Percentiles rank a stretch among this genome's conserved stretches.
Conservation (phyloP, 2,113 vertebrate species). For the Barbus barbus region DNA sequence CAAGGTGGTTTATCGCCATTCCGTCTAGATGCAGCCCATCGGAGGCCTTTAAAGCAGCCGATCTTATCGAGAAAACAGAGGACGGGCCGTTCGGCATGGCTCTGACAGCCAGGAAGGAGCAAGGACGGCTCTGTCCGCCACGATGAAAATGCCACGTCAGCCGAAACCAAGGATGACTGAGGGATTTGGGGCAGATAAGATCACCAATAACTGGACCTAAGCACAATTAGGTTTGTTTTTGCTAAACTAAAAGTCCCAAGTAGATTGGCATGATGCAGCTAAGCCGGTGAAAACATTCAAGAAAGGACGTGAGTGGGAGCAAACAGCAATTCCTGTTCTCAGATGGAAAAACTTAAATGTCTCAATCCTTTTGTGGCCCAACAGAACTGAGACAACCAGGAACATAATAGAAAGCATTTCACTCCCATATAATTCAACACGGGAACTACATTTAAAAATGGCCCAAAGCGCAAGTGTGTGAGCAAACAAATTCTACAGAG, state of each 20-base stretch:
- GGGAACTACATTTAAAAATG: neutral
- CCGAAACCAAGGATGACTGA: conserved; percentile 24
- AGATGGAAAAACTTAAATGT: conserved; percentile 2
- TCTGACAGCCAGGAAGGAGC: conserved; percentile 15
- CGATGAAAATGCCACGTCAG: conserved; percentile 6
- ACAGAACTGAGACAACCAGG: neutral
- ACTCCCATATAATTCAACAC: neutral
- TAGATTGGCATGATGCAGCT: neutral
- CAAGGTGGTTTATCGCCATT: conserved; percentile 50
- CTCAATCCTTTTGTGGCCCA: conserved; percentile 2
- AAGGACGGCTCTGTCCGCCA: conserved; percentile 3
- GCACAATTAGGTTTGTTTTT: conserved; percentile 24
- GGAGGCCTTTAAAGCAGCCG: conserved; percentile 42
- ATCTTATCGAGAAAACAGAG: conserved; percentile 46
- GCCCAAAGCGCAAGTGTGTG: neutral
- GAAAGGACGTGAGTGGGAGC: neutral
- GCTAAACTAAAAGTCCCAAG: conserved; percentile 17
- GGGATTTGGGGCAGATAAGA: conserved; percentile 35
- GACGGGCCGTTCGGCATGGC: conserved; percentile 9
- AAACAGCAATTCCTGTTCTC: conserved; percentile 20
- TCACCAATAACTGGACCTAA: conserved; percentile 42
- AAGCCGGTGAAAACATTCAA: neutral
- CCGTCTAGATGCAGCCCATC: conserved; percentile 31
- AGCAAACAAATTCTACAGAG: conserved; percentile 2
- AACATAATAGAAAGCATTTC: conserved; percentile 17